phyloP scores from a whole-genome alignment of 2,113 vertebrate species.

The Pluvianellus socialis region DNA sequence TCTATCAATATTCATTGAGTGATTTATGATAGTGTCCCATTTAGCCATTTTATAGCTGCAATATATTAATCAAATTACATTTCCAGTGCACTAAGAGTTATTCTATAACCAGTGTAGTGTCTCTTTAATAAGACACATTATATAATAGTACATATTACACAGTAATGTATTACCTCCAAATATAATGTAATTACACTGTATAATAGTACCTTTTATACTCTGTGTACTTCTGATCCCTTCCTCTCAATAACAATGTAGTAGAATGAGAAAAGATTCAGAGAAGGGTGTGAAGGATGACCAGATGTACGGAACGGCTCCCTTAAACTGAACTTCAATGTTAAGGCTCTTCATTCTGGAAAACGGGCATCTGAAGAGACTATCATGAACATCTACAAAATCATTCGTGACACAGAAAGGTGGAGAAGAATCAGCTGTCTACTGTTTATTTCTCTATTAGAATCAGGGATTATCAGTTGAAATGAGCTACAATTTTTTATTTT shows the following conservation, averaged over 20 bases:
- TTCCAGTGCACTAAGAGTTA: background rate
- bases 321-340: background rate
- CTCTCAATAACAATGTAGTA: background rate
- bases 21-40: background rate
- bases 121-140: background rate
- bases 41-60: background rate
- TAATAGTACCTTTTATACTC: background rate
- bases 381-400: background rate
- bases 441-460: background rate
- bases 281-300: background rate
- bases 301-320: background rate
- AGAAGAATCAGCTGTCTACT: background rate
- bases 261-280: background rate
- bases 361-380: rapidly evolving
- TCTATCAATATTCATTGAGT: background rate
- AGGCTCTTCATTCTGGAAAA: background rate
- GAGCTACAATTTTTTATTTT: background rate
- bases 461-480: background rate
- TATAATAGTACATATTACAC: background rate
- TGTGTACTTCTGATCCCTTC: background rate
- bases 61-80: background rate
- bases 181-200: background rate
- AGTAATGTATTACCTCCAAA: background rate
- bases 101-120: background rate
- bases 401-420: background rate